Conservation (phyloP, 2,113 vertebrate genomes). For the Aspidoscelis tigris region DNA sequence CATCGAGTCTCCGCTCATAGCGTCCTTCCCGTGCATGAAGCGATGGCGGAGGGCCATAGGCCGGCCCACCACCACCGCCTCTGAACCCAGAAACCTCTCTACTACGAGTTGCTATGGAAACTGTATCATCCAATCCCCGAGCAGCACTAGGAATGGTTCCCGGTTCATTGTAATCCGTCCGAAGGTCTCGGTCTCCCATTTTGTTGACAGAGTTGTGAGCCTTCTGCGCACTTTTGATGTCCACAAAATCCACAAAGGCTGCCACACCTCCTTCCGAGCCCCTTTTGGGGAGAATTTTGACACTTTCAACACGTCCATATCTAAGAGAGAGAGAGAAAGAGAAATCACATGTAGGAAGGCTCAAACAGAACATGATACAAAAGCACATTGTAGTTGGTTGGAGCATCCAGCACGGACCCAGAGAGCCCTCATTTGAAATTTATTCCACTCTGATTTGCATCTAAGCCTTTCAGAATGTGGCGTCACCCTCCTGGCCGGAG, state of each 20-base stretch:
- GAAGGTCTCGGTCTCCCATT: slow-evolving; percentile 99
- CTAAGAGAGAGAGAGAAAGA: slow-evolving; percentile 75
- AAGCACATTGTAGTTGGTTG: neutral
- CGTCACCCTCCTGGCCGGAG: rapidly evolving
- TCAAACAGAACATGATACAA: rapidly evolving
- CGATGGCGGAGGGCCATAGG: slow-evolving; percentile 94
- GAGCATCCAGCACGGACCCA: neutral
- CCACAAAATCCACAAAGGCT: slow-evolving; percentile 99
- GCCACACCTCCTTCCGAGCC: slow-evolving; percentile 98
- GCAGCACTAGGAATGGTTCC: slow-evolving; percentile 98
- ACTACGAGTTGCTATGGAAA: slow-evolving; percentile 96
- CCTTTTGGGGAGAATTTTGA: slow-evolving; percentile 98
- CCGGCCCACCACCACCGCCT: slow-evolving; percentile 95
- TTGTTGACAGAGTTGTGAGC: slow-evolving; percentile 99
- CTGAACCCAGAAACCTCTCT: slow-evolving; percentile 99
- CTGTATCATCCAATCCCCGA: slow-evolving; percentile 96
- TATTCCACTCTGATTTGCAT: neutral
- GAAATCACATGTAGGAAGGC: slow-evolving; percentile 40
- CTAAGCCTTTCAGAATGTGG: neutral
- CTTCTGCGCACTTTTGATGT: slow-evolving; percentile 99
- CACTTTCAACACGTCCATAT: slow-evolving; percentile 99
- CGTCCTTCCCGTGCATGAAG: slow-evolving; percentile 99
- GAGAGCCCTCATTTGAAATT: neutral
- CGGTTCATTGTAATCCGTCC: slow-evolving; percentile 99
- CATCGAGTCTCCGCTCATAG: slow-evolving; percentile 97